These are phyloP conservation scores for Montipora capitata DNA, from an alignment of 92 coral and sea anemone genomes.

Conservation along the genomic window DNA sequence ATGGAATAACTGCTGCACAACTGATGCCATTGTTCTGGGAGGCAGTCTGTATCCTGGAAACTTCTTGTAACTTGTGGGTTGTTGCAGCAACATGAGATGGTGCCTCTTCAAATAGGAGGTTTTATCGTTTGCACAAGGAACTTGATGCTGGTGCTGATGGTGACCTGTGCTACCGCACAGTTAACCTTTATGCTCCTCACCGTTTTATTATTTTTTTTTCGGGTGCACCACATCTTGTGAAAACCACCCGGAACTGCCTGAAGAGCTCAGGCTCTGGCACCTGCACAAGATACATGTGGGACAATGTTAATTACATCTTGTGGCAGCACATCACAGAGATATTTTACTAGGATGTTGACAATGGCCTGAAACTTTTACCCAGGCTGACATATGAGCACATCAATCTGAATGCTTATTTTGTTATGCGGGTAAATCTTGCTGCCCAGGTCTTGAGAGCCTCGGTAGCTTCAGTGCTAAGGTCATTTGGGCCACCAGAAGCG, in stretches of 20 bases:
- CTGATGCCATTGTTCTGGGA: conserved; percentile 65
- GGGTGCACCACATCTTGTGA: conserved; percentile 67
- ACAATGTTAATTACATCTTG: conserved; percentile 56
- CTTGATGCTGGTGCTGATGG: conserved; percentile 45
- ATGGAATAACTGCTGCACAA: conserved; percentile 62
- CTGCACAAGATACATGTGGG: conserved; percentile 65
- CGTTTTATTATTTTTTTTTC: conserved; percentile 64
- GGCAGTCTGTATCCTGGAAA: conserved; percentile 55
- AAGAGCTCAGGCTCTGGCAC: conserved; percentile 31
- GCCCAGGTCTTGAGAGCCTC: conserved; percentile 82
- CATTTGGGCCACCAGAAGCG: no score
- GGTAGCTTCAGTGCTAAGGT: conserved; percentile 63
- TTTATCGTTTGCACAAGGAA: conserved; percentile 41
- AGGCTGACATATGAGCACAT: conserved; percentile 74
- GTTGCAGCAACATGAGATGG: conserved; percentile 30
- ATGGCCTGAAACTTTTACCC: conserved; percentile 73
- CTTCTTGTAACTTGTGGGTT: conserved; percentile 55
- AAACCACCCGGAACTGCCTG: conserved; percentile 58
- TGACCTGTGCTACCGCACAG: conserved; percentile 43
- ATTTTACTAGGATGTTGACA: conserved; percentile 68
- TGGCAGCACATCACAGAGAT: conserved; percentile 79
- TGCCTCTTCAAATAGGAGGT: conserved; percentile 62
- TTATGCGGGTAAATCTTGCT: conserved; percentile 79
- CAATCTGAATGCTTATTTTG: conserved; percentile 68
- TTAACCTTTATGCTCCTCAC: conserved; percentile 54